Percentiles rank a stretch among this genome's conserved stretches.
Conservation (phyloP, 2,888 invertebrate genomes). For the Altica lythri region DNA sequence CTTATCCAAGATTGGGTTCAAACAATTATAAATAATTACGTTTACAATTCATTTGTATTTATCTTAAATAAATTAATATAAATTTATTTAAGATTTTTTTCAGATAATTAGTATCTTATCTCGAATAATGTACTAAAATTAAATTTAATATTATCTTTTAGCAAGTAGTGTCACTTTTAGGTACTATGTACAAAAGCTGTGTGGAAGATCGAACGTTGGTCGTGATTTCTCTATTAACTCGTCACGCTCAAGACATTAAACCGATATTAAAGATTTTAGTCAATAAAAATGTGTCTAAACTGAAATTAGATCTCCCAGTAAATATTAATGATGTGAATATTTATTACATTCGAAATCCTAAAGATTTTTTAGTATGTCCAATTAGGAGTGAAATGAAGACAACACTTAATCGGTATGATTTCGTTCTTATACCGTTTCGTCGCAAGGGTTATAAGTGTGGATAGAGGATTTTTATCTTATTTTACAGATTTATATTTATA, state of each 20-base stretch:
- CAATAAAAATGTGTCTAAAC: slow-evolving; percentile 59
- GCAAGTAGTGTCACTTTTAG: slow-evolving; percentile 30
- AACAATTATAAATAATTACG: too few species aligned
- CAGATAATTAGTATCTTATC: too few species aligned
- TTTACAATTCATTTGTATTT: too few species aligned
- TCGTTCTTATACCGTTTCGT: neutral
- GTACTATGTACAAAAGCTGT: slow-evolving; percentile 73
- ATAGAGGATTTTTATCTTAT: neutral
- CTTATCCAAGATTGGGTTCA: too few species aligned
- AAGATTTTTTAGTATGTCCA: slow-evolving; percentile 74
- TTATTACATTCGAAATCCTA: slow-evolving; percentile 77
- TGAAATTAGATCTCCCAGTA: slow-evolving; percentile 66
- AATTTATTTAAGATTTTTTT: too few species aligned
- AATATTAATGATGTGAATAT: slow-evolving; percentile 70
- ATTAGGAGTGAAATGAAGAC: slow-evolving; percentile 68
- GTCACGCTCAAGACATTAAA: slow-evolving; percentile 78
- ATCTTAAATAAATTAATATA: too few species aligned
- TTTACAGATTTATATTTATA: too few species aligned
- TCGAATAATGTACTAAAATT: too few species aligned
- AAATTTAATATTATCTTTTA: neutral
- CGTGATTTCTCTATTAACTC: slow-evolving; percentile 80
- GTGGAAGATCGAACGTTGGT: slow-evolving; percentile 76
- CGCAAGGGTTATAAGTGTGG: slow-evolving; percentile 5
- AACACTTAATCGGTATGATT: slow-evolving; percentile 41
- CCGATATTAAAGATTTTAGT: slow-evolving; percentile 74